Conservation (phyloP, 2,797 vertebrate genomes). For the Taenioides sp. region DNA sequence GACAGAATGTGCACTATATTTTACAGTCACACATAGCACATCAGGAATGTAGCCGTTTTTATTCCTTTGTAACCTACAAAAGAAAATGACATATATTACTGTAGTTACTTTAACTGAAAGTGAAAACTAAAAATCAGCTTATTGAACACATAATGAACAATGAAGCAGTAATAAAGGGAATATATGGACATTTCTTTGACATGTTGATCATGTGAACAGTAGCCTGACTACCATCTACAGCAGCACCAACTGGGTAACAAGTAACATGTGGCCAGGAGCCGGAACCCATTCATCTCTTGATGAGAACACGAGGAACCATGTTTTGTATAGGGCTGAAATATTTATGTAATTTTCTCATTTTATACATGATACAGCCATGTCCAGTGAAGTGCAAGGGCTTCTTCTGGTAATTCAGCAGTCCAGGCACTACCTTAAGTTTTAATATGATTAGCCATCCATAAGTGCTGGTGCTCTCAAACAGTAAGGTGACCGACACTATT, state of each 20-base stretch:
- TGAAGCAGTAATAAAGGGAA: background rate
- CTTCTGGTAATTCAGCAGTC: background rate
- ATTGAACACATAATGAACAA: background rate
- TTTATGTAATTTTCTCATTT: background rate
- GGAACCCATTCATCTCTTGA: background rate
- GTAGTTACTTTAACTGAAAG: background rate
- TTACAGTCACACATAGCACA: background rate
- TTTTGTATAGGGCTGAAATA: background rate
- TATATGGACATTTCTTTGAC: background rate
- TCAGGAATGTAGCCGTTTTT: no score
- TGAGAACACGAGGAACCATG: background rate
- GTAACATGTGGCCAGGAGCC: background rate
- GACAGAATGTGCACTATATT: background rate
- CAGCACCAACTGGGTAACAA: background rate
- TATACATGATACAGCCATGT: background rate
- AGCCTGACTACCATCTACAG: background rate
- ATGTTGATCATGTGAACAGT: background rate
- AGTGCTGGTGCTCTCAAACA: background rate
- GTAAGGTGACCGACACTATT: background rate
- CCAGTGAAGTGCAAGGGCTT: background rate
- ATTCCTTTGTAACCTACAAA: no score
- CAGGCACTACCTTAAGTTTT: background rate
- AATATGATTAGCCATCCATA: background rate
- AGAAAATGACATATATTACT: no score
- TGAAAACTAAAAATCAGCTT: background rate